Conservation (phyloP, 2,113 vertebrate species). For the Tapirus terrestris region DNA sequence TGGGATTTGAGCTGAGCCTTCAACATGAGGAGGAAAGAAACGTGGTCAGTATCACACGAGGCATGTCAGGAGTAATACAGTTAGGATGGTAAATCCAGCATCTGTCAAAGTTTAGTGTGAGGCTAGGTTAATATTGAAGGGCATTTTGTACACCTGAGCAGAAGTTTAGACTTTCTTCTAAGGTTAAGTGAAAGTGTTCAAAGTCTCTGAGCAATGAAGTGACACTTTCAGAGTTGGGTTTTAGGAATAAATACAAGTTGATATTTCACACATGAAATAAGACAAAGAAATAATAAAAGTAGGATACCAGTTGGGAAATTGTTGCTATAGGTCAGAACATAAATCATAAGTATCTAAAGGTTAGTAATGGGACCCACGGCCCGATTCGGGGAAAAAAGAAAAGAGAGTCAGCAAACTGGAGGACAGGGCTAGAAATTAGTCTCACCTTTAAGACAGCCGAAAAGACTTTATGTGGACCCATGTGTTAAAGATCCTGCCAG, state of each 20-base stretch:
- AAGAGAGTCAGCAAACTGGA: background rate
- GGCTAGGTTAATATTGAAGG: background rate
- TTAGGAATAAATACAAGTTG: background rate
- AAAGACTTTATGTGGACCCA: background rate
- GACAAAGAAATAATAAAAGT: background rate
- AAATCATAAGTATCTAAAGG: background rate
- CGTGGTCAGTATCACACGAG: background rate
- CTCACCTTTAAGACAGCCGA: background rate
- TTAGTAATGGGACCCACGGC: background rate
- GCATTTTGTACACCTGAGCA: background rate
- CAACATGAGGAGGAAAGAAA: background rate
- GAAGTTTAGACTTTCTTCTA: background rate
- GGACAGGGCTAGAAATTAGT: background rate
- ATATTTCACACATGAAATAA: background rate
- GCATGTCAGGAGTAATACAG: background rate
- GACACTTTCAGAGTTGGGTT: background rate
- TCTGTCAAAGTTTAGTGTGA: background rate
- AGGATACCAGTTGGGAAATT: background rate
- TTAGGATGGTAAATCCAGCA: background rate
- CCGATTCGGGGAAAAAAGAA: background rate
- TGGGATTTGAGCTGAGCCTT: background rate
- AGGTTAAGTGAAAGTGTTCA: background rate
- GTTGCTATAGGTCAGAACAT: background rate
- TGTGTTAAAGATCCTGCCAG: background rate
- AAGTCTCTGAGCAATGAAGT: background rate